Evolutionary conservation across 2,797 vertebrate genomes (phyloP).

Genomic region (Perodicticus potto): DNA sequence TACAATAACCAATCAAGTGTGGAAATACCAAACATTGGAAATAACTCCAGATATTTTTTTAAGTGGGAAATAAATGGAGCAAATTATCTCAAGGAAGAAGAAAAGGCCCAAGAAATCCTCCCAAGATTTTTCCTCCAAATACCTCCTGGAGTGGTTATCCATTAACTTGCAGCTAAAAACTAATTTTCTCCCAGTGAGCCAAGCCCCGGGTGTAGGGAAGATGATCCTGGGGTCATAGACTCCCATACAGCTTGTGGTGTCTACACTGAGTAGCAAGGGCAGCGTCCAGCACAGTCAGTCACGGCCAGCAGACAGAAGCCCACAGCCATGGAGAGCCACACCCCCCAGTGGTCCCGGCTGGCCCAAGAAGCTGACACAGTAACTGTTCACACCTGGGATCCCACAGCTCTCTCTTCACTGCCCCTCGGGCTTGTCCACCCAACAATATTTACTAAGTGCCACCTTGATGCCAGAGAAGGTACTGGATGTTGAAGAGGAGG

Average conservation of each 20-base stretch:
- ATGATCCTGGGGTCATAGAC: background rate
- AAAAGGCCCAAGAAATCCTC: conserved; percentile 14
- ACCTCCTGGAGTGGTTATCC: background rate
- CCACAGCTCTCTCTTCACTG: background rate
- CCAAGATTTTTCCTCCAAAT: background rate
- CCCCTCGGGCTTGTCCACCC: background rate
- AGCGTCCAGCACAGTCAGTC: background rate
- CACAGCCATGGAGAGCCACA: background rate
- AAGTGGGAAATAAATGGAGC: conserved; percentile 22
- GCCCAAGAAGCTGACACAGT: background rate
- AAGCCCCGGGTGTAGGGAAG: background rate
- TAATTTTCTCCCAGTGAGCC: background rate
- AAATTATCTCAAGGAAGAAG: conserved; percentile 9
- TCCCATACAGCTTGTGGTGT: background rate
- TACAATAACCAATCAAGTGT: conserved; percentile 28
- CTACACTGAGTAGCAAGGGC: background rate
- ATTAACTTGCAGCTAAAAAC: background rate
- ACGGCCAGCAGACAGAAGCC: background rate
- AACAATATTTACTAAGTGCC: background rate
- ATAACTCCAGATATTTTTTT: background rate
- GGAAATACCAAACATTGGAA: conserved; percentile 2
- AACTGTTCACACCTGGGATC: background rate
- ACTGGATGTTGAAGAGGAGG: background rate
- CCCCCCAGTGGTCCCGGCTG: background rate
- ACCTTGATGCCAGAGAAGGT: background rate